Evolutionary conservation across 2,113 vertebrate species (phyloP), one percentile per base, ranked within the genome.

Genomic region (Poeciliopsis prolifica): DNA sequence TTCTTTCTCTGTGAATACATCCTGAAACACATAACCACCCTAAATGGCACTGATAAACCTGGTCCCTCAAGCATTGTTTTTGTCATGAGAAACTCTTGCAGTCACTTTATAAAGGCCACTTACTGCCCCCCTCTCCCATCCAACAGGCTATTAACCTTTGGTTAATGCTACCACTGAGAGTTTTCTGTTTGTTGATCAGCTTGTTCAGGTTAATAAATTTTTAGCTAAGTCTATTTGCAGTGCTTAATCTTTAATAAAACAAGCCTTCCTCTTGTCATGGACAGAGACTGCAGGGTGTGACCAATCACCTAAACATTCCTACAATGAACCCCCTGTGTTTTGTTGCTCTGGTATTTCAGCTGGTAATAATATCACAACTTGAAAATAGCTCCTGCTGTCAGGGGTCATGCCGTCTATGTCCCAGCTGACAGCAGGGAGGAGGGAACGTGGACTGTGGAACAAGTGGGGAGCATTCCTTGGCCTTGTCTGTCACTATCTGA

Each of bases 311-410:
- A 54, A 54, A 37, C 73, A 72, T 58, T 64, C 35, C 60, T 72
- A 74, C 71, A 66, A 51, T 65, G 28, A 72, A 80, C 85, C 63
- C 9, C 75, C 66, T 66, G 78, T 86, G 83, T 81, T 74, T 84
- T 85, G 83, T 80, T 81, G 71, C 4, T 58, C 65, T 86, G 85
- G 81, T 81, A 89, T 92, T 87, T 90, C 80, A 88, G 68, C 84
- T 74, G 85, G 83, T 92, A 94, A 92, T 91, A 91, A 87, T 92
- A 94, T 85, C 86, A 64, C 67, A 14, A n/a, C 48, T 92, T 93
- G 70, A 88, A 92, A 94, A 95, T 94, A 95, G 90, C 86, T 70
- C 78, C 87, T 86, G 76, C 78, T 89, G 78, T 91, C 87, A 86
- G 81, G 30, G 80, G 72, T 72, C 85, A 73, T 66, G 82, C 86